A percentile compares a stretch with the other conserved stretches of the same genome.
phyloP scores from a whole-genome alignment of 2,888 invertebrate species.

The Adelognathus sp. region DNA sequence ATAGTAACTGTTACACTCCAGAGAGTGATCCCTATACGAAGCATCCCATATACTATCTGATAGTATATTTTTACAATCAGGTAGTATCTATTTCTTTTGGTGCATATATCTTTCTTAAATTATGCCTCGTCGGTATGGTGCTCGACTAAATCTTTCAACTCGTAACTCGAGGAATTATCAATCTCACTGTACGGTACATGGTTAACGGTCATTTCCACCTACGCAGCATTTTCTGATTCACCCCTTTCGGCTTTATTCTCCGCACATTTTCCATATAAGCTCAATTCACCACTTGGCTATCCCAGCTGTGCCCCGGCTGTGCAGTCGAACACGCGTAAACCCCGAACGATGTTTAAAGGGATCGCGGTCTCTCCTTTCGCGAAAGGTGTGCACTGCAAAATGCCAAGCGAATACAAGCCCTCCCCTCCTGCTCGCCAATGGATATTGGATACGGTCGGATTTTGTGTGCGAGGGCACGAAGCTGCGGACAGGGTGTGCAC shows the following conservation, averaged over 20 bases:
- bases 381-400: slow-evolving; percentile 75
- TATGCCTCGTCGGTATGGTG: no score
- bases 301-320: neutral
- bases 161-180: no score
- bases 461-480: slow-evolving; percentile 64
- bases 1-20: no score
- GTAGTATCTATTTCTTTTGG: no score
- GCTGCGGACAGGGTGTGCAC: slow-evolving; percentile 3
- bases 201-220: no score
- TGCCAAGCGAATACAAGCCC: slow-evolving; percentile 60
- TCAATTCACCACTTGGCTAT: neutral
- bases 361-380: slow-evolving; percentile 66
- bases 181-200: no score
- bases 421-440: slow-evolving; percentile 63
- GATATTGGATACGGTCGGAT: slow-evolving; percentile 72
- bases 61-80: no score
- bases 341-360: slow-evolving; percentile 66
- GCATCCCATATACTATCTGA: no score
- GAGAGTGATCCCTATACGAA: no score
- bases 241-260: neutral
- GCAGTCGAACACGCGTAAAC: slow-evolving; percentile 32
- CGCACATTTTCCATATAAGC: neutral
- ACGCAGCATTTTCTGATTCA: neutral
- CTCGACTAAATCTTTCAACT: no score
- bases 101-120: no score